Base-by-base conservation (phyloP, 1,140 invertebrate genomes). In the Camponotus vicinus region DNA sequence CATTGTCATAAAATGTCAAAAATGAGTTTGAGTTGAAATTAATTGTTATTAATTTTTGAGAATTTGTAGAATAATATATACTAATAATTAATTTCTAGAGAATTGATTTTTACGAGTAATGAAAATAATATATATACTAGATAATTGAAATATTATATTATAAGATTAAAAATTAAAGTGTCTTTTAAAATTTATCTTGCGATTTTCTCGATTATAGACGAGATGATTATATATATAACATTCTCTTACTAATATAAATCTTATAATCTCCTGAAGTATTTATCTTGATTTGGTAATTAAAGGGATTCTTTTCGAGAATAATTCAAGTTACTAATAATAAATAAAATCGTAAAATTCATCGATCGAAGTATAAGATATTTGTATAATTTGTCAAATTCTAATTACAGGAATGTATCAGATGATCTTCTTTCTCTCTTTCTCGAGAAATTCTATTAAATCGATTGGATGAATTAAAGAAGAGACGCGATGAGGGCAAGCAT, bases 171-270 rank as follows among this genome's bases (percentile, higher is more conserved):
- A 21, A 21, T 21, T 21, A 21, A 21, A 21, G 34, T 64, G 27
- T 64, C 9, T 32, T 45, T 66, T 78, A 78, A 78, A 78, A 78
- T 78, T 21, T 21, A 21, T 27, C 27, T 27, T 75, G 34, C 40
- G 59, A 45, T 78, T 32, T 78, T 78, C 59, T 64, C 40, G 18
- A 27, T n/a, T 18, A n/a, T 6, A 78, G 2, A 7, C 9, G 59
- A 64, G 34, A 21, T n/a, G 21, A 21, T 21, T 21, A 21, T 21
- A 21, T 21, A 21, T 21, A 21, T 21, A 21, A 21, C 21, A 21
- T 21, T 21, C 21, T 61, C 9, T 5, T 21, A 40, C 8, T 34
- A 64, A 57, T 27, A 78, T 57, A 66, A 78, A 64, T 66, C 45
- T 64, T 59, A 27, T 32, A 18, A 78, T 64, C 40, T 64, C 37